These are phyloP conservation scores for Tetramorium simillimum DNA, from an alignment of 1,140 invertebrate genomes.

Conservation along the genomic window DNA sequence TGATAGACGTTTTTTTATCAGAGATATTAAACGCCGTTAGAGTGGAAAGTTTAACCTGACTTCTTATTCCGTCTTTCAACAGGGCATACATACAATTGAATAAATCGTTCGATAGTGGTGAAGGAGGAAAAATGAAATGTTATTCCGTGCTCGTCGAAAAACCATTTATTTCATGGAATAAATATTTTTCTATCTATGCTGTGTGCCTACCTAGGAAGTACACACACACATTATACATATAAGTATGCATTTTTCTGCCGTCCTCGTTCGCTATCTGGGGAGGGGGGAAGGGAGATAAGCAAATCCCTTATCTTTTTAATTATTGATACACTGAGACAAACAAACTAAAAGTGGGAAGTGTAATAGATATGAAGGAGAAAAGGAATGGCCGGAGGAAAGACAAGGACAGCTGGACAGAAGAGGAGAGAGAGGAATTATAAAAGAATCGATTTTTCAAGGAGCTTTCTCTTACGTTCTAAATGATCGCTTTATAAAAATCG, in stretches of 20 bases:
- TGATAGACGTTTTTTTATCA: not conserved
- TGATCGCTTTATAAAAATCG: conserved; percentile 58
- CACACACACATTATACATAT: conserved; percentile 83
- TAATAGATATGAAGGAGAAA: conserved; percentile 17
- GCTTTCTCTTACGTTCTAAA: conserved; percentile 47
- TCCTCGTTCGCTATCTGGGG: conserved; percentile 74
- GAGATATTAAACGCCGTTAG: not conserved
- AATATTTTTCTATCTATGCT: conserved; percentile 83
- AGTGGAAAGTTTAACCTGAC: not conserved
- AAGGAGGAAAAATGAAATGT: conserved; percentile 59
- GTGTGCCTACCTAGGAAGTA: conserved; percentile 81
- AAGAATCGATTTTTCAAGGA: conserved; percentile 49
- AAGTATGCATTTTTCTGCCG: conserved; percentile 78
- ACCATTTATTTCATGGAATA: conserved; percentile 83
- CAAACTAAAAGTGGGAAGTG: conserved; percentile 49
- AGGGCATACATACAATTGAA: not conserved
- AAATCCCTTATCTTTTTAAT: conserved; percentile 78
- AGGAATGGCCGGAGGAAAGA: not conserved
- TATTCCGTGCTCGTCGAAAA: conserved; percentile 75
- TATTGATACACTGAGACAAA: conserved; percentile 80
- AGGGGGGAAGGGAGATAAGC: conserved; percentile 74
- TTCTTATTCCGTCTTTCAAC: not conserved
- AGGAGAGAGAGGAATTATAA: conserved; percentile 9
- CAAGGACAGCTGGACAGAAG: conserved; percentile 23
- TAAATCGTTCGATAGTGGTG: not conserved